Evolutionary conservation across 2,797 vertebrate genomes (phyloP).

Genomic region (Hydrophis major): DNA sequence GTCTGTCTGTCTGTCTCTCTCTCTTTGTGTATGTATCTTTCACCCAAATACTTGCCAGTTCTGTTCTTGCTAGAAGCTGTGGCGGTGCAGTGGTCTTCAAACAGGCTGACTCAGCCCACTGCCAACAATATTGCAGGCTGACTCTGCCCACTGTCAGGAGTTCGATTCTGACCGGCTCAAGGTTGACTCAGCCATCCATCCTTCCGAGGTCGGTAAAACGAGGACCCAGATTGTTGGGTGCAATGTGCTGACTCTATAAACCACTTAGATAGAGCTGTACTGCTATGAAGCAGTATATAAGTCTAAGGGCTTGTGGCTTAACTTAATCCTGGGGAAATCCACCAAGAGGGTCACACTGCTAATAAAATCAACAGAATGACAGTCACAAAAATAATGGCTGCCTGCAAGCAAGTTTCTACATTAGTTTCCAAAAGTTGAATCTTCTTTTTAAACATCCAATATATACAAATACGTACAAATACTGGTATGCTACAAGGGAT

Average conservation of each 20-base stretch:
- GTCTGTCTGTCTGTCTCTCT: too few species aligned
- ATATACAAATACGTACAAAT: background rate
- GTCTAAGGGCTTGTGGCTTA: background rate
- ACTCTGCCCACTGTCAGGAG: background rate
- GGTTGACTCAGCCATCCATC: too few species aligned
- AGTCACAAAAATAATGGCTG: conserved; percentile 11
- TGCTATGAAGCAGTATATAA: background rate
- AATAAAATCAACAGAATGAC: background rate
- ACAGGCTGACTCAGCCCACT: too few species aligned
- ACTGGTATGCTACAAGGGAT: background rate
- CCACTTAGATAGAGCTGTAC: too few species aligned
- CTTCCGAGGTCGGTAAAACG: too few species aligned
- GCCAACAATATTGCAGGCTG: background rate
- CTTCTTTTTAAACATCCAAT: background rate
- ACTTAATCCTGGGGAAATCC: background rate
- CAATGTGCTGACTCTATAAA: too few species aligned
- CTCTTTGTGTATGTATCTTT: background rate
- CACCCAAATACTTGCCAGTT: background rate
- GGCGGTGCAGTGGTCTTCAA: background rate
- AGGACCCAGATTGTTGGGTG: too few species aligned
- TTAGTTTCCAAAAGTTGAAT: conserved; percentile 14
- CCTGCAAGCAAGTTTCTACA: background rate
- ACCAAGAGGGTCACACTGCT: background rate
- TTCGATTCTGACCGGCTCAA: too few species aligned
- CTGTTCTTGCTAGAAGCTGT: background rate